These are phyloP conservation scores for Sitodiplosis mosellana DNA, from an alignment of 1,140 invertebrate genomes.

Conservation along the genomic window DNA sequence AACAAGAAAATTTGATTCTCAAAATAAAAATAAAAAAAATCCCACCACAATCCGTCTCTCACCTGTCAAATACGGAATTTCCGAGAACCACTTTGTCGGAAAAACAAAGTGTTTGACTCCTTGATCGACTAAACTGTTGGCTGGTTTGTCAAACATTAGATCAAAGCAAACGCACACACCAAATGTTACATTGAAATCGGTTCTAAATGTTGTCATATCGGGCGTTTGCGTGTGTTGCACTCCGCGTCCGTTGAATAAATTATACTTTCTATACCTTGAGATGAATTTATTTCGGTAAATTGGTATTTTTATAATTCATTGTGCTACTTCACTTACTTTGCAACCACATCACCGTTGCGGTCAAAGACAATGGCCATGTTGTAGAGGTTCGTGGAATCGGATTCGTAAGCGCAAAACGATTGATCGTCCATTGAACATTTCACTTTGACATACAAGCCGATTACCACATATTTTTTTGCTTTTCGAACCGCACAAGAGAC, in stretches of 20 bases:
- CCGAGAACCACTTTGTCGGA: slow-evolving; percentile 52
- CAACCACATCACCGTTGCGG: not conserved
- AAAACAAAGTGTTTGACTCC: slow-evolving; percentile 48
- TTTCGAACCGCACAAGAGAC: not conserved
- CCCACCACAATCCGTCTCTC: not conserved
- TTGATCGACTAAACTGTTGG: slow-evolving; percentile 9
- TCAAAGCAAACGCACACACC: slow-evolving; percentile 65
- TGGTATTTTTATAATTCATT: not conserved
- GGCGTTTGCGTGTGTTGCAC: not conserved
- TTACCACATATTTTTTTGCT: not conserved
- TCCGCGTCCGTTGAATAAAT: slow-evolving; percentile 39
- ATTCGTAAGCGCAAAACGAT: not conserved
- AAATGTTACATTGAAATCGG: slow-evolving; percentile 68
- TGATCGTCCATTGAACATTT: not conserved
- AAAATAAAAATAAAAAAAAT: not conserved
- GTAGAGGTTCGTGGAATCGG: not conserved
- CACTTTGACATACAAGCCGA: not conserved
- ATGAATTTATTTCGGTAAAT: slow-evolving; percentile 3
- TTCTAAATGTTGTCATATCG: slow-evolving; percentile 41
- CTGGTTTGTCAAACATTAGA: slow-evolving; percentile 46
- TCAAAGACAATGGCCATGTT: not conserved
- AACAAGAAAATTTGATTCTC: not conserved
- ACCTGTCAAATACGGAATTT: slow-evolving; percentile 44
- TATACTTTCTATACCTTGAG: slow-evolving; percentile 52
- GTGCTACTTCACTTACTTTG: not conserved